Percentiles rank a stretch among this genome's conserved stretches.
Evolutionary conservation across 2,797 vertebrate species (phyloP).

Genomic region (Scleropages formosus): DNA sequence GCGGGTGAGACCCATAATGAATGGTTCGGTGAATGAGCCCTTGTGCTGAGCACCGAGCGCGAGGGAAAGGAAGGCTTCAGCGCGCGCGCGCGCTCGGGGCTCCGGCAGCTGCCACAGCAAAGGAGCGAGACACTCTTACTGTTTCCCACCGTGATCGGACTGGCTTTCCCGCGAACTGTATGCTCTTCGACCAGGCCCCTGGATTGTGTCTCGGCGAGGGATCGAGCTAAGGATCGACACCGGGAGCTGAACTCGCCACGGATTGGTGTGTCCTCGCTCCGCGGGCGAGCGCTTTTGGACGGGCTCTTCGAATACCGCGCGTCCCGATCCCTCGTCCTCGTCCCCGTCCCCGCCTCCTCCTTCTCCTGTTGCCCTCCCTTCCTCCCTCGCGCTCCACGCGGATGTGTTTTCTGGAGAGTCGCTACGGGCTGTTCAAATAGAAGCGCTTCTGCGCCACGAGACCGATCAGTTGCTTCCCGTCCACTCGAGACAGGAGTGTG

Average conservation of each 20-base stretch:
- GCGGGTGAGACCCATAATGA: conserved; percentile 47
- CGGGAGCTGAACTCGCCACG: neutral
- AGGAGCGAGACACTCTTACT: conserved; percentile 6
- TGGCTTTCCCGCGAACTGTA: conserved; percentile 27
- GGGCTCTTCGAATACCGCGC: conserved; percentile 50
- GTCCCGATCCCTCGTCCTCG: no score
- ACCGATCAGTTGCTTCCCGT: neutral
- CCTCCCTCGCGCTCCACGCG: conserved; percentile 38
- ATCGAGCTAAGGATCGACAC: neutral
- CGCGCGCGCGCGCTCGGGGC: conserved; percentile 46
- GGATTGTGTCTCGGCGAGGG: conserved; percentile 4
- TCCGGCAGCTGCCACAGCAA: conserved; percentile 40
- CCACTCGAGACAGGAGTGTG: conserved; percentile 34
- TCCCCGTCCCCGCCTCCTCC: conserved; percentile 15
- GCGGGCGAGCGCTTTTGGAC: conserved; percentile 41
- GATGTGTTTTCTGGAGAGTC: conserved; percentile 57
- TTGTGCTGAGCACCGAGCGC: conserved; percentile 60
- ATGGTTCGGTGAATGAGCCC: conserved; percentile 70
- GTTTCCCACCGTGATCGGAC: conserved; percentile 28
- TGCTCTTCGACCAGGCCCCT: conserved; percentile 38
- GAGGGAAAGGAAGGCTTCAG: conserved; percentile 57
- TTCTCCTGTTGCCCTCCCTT: no score
- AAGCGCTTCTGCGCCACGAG: neutral
- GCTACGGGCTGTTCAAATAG: conserved; percentile 35
- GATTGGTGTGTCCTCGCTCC: no score